Evolutionary conservation across 2,113 vertebrate genomes (phyloP), one percentile per base, ranked within the genome.

Genomic region (Megaceryle torquata): DNA sequence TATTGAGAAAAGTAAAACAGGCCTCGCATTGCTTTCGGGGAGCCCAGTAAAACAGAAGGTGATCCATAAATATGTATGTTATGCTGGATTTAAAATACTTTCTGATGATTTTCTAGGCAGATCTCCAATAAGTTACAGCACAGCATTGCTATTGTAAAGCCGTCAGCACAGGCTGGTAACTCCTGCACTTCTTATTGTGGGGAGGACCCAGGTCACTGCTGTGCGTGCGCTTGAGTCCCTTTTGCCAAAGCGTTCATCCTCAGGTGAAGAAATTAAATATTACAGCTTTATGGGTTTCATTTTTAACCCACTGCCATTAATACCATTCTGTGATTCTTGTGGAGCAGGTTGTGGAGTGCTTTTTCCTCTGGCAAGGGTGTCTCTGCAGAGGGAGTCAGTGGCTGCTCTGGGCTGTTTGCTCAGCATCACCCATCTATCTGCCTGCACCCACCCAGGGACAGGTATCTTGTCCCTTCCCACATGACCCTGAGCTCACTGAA

Each of bases 31-130:
- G 93, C 97, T 97, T 71, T 88, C 72, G 60, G 96, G 88, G 93
- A 96, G 97, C 96, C 94, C 97, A 96, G 95, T 94, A 96, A 97
- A 97, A 96, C 96, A 97, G 96, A 96, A 95, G 96, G 96, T 88
- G 96, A 97, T 91, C 97, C 97, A 82, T 91, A 82, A 96, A 88
- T 88, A 72, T 95, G 96, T 60, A 87, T 92, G 93, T 94, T 96
- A 85, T 93, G 97, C 89, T 89, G 67, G 94, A 75, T 95, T 97
- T 90, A 89, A 96, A 95, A 92, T 86, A 64, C 87, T 94, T 96
- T 89, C 97, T 96, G 96, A 84, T 97, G 97, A 70, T 97, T 97
- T 97, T 97, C 95, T 97, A 95, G 97, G 97, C 97, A 96, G 92
- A 53, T 88, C 95, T 97, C 97, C 97, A 97, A 1, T 39, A 14